These are phyloP conservation scores for Cataglyphis hispanica DNA, from an alignment of 1,140 invertebrate species.

Conservation along the genomic window DNA sequence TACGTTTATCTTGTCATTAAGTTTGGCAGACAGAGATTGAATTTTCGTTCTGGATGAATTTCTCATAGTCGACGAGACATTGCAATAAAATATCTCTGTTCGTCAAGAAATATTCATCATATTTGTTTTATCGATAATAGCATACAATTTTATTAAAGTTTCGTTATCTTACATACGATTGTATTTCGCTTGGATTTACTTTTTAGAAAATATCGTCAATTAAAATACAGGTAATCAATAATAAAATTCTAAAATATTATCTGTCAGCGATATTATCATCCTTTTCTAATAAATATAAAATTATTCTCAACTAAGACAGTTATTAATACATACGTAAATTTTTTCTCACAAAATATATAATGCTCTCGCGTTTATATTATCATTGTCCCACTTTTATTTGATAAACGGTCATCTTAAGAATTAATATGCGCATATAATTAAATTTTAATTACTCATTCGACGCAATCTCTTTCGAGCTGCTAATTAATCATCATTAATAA, in stretches of 20 bases:
- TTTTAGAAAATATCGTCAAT: neutral
- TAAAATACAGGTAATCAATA: slow-evolving; percentile 11
- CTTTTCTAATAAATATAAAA: neutral
- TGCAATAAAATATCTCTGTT: neutral
- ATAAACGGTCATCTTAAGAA: neutral
- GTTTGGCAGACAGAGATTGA: neutral
- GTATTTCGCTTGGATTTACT: neutral
- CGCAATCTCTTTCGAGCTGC: neutral
- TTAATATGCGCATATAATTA: slow-evolving; percentile 2
- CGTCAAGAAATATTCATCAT: neutral
- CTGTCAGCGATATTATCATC: neutral
- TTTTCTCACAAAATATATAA: neutral
- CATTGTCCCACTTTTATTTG: neutral
- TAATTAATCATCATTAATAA: slow-evolving; percentile 25
- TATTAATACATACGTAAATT: neutral
- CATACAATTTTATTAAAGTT: slow-evolving; percentile 23
- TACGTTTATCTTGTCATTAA: neutral
- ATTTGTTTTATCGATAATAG: neutral
- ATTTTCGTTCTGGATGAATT: neutral
- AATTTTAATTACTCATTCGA: neutral
- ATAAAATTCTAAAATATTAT: slow-evolving; percentile 9
- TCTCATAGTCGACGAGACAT: neutral
- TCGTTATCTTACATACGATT: neutral
- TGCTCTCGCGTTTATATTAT: slow-evolving; percentile 7
- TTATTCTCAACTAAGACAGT: neutral